These are phyloP conservation scores for Carlito syrichta DNA, from an alignment of 2,113 vertebrate species.

Conservation along the genomic window DNA sequence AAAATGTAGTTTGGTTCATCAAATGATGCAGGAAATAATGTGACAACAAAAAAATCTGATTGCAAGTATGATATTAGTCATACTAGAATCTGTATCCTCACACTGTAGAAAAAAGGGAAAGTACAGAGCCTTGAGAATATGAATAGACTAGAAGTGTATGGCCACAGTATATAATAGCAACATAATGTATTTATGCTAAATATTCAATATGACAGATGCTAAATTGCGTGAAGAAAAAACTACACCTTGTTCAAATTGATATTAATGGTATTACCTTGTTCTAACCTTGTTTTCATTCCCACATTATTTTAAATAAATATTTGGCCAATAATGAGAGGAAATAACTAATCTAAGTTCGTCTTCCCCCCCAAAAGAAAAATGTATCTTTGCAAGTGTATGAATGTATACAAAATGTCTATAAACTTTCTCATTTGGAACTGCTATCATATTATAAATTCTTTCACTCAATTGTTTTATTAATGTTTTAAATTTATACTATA, in stretches of 20 bases:
- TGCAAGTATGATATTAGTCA: conserved; percentile 61
- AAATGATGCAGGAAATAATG: conserved; percentile 86
- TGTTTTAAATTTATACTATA: not conserved
- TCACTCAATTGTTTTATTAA: not conserved
- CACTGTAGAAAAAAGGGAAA: not conserved
- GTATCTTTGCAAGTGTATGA: not conserved
- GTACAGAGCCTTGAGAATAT: not conserved
- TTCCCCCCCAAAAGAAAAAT: not conserved
- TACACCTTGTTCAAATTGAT: not conserved
- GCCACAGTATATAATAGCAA: not conserved
- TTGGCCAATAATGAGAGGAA: not conserved
- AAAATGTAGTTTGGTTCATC: conserved; percentile 82
- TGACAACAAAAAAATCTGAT: conserved; percentile 67
- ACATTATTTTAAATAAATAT: not conserved
- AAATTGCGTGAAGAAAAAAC: not conserved
- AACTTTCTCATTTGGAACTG: not conserved
- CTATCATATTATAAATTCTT: not conserved
- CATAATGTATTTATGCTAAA: conserved; percentile 5
- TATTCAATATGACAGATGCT: not conserved
- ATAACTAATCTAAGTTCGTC: not conserved
- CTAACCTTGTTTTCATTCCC: not conserved
- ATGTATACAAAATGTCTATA: not conserved
- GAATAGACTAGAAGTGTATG: not conserved
- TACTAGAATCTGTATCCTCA: conserved; percentile 43
- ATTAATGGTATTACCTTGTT: not conserved